phyloP scores from a whole-genome alignment of 2,888 invertebrate genomes.

The Dicycla oo region DNA sequence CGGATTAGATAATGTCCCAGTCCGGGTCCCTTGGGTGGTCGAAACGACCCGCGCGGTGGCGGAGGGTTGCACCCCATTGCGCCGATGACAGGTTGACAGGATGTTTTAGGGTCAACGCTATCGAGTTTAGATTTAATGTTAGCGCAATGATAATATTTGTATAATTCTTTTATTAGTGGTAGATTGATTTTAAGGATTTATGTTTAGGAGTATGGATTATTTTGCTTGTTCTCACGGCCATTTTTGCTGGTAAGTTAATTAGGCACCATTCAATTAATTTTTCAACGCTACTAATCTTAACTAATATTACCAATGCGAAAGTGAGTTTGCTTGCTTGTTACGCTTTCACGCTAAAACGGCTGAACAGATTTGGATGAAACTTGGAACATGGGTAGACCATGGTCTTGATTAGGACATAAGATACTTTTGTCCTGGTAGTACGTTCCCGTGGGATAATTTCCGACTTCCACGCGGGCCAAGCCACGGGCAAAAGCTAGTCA shows the following conservation, averaged over 20 bases:
- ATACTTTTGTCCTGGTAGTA: too few relatives aligned
- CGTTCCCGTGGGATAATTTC: too few relatives aligned
- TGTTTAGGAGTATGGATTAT: slow-evolving; percentile 15
- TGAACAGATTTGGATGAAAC: too few relatives aligned
- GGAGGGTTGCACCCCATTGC: slow-evolving; percentile 75
- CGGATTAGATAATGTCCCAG: slow-evolving; percentile 85
- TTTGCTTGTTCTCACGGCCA: slow-evolving; percentile 40
- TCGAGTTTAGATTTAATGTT: slow-evolving; percentile 69
- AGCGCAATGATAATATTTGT: slow-evolving; percentile 73
- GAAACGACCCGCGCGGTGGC: slow-evolving; percentile 58
- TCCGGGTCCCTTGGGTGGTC: slow-evolving; percentile 83
- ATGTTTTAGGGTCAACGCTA: slow-evolving; percentile 63
- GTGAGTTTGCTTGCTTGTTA: too few relatives aligned
- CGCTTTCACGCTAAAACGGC: too few relatives aligned
- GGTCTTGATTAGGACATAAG: too few relatives aligned
- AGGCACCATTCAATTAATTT: background rate
- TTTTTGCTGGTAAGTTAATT: slow-evolving; percentile 3
- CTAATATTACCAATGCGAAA: too few relatives aligned
- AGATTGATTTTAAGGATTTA: slow-evolving; percentile 44
- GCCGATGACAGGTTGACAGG: slow-evolving; percentile 78
- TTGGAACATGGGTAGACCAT: too few relatives aligned
- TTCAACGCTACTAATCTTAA: background rate
- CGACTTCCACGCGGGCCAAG: too few relatives aligned
- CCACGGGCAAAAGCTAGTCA: too few relatives aligned
- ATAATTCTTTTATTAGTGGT: slow-evolving; percentile 60